phyloP scores from a whole-genome alignment of 2,113 vertebrate genomes.

The Athene noctua region DNA sequence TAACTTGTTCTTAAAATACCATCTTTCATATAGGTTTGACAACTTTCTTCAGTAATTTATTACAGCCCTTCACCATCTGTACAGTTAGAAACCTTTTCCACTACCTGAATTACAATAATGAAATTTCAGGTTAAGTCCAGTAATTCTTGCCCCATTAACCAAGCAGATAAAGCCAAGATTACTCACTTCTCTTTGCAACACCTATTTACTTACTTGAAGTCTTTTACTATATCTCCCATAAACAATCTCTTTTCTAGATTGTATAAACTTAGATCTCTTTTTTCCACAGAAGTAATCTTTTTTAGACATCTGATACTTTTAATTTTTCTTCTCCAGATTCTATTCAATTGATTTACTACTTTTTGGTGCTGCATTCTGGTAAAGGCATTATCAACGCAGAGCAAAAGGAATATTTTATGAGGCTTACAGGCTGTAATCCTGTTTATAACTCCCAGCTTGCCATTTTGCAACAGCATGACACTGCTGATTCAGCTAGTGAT shows the following conservation, averaged over 20 bases:
- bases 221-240: not conserved
- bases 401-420: constrained; percentile 14
- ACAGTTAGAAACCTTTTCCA: not conserved
- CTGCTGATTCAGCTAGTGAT: constrained; percentile 62
- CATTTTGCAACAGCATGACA: constrained; percentile 55
- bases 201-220: not conserved
- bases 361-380: not conserved
- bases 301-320: not conserved
- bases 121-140: not conserved
- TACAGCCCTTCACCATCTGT: not conserved
- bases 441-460: constrained; percentile 40
- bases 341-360: not conserved
- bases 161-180: not conserved
- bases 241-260: not conserved
- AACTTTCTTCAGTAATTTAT: not conserved
- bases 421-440: constrained; percentile 9
- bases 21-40: not conserved
- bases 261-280: not conserved
- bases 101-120: not conserved
- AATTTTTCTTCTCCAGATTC: not conserved
- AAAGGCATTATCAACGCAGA: not conserved
- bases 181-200: not conserved
- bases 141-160: not conserved
- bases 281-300: not conserved
- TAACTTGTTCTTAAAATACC: not conserved